phyloP scores from a whole-genome alignment of 2,797 vertebrate species.

The Amphiprion clarkii region DNA sequence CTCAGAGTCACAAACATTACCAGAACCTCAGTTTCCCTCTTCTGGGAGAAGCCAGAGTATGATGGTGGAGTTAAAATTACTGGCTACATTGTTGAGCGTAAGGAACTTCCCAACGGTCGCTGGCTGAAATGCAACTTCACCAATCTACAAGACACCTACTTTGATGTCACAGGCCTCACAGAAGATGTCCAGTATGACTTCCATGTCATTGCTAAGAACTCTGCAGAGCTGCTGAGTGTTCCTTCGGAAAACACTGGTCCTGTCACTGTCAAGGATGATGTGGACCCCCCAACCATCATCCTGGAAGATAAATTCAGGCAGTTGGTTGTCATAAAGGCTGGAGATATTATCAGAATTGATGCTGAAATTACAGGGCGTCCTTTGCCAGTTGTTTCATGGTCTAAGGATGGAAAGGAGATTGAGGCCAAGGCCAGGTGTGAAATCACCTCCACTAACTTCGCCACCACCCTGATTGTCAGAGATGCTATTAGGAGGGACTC shows the following conservation, averaged over 20 bases:
- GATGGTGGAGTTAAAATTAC: conserved; percentile 95
- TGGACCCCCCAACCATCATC: conserved; percentile 95
- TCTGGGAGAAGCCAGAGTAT: conserved; percentile 94
- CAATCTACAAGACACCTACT: conserved; percentile 95
- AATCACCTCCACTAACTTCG: conserved; percentile 90
- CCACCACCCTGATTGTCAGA: conserved; percentile 90
- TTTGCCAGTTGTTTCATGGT: conserved; percentile 94
- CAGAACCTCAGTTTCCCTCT: conserved; percentile 94
- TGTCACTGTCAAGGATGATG: conserved; percentile 95
- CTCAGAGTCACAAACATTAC: conserved; percentile 97
- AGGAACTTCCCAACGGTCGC: conserved; percentile 93
- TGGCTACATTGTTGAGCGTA: conserved; percentile 95
- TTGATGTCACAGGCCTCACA: conserved; percentile 94
- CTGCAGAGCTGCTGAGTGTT: conserved; percentile 92
- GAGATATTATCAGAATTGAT: conserved; percentile 94
- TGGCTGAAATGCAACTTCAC: conserved; percentile 99
- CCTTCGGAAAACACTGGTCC: conserved; percentile 94
- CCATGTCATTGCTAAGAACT: conserved; percentile 94
- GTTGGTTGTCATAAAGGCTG: conserved; percentile 93
- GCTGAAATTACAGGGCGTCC: conserved; percentile 95
- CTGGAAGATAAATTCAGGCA: conserved; percentile 95
- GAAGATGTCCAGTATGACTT: conserved; percentile 98
- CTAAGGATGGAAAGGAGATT: conserved; percentile 95
- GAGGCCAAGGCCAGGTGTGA: conserved; percentile 95
- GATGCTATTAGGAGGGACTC: conserved; percentile 95